These are phyloP conservation scores for Neosalanx taihuensis DNA, from an alignment of 2,797 vertebrate genomes.

Conservation along the genomic window DNA sequence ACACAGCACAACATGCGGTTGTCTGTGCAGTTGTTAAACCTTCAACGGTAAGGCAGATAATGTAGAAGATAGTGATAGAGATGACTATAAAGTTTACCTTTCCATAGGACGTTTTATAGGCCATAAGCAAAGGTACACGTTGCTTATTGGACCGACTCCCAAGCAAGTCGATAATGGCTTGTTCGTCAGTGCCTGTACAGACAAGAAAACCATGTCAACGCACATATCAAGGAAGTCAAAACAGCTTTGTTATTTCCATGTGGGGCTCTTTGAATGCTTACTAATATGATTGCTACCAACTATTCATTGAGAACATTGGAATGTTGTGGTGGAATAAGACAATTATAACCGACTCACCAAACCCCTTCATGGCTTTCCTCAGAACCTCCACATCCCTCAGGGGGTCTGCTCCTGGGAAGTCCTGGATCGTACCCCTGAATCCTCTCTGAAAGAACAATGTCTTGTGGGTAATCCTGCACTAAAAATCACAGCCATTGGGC, in stretches of 20 bases:
- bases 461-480: background rate
- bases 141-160: constrained; percentile 90
- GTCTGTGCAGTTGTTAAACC: background rate
- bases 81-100: constrained; percentile 75
- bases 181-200: constrained; percentile 88
- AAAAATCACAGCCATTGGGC: background rate
- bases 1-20: too few relatives aligned
- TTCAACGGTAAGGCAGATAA: background rate
- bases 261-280: too few relatives aligned
- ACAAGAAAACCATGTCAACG: constrained; percentile 35
- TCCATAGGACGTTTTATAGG: constrained; percentile 95
- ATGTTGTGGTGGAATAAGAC: too few relatives aligned
- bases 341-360: constrained; percentile 77
- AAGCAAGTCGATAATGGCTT: constrained; percentile 92
- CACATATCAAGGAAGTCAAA: background rate
- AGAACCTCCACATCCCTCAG: constrained; percentile 91
- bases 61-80: background rate
- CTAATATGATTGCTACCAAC: too few relatives aligned
- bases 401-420: constrained; percentile 85
- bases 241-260: too few relatives aligned
- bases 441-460: constrained; percentile 70
- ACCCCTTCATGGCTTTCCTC: constrained; percentile 98
- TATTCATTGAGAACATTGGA: background rate
- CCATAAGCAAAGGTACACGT: constrained; percentile 80
- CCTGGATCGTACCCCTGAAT: constrained; percentile 83